Conservation (phyloP, 2,113 vertebrate species). For the Piprites chloris region DNA sequence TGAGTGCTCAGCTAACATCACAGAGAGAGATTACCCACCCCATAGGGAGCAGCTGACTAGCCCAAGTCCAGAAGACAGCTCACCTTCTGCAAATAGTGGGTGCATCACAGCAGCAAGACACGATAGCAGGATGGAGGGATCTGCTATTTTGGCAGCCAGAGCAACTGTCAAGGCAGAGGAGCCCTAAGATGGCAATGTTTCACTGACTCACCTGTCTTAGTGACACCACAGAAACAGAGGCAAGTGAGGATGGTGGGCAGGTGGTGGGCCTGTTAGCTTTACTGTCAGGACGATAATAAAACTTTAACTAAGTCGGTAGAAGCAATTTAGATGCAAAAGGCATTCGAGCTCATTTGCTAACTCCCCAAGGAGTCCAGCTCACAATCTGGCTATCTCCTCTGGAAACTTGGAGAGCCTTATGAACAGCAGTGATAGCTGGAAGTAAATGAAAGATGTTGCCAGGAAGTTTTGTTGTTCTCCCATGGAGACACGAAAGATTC, state of each 20-base stretch:
- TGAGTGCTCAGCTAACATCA: accelerated
- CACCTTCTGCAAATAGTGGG: background rate
- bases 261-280: background rate
- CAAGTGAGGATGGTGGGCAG: background rate
- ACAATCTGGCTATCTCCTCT: background rate
- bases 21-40: background rate
- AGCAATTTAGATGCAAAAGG: background rate
- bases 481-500: background rate
- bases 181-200: background rate
- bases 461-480: background rate
- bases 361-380: background rate
- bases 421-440: background rate
- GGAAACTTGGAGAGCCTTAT: background rate
- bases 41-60: background rate
- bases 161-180: background rate
- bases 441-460: background rate
- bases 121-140: background rate
- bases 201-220: background rate
- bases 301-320: background rate
- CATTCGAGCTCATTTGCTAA: background rate
- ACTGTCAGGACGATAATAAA: background rate
- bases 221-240: background rate
- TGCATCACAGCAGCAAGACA: background rate
- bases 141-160: background rate
- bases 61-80: background rate